Evolutionary conservation across 1,140 invertebrate species (phyloP).

Genomic region (Drepana arcuata): DNA sequence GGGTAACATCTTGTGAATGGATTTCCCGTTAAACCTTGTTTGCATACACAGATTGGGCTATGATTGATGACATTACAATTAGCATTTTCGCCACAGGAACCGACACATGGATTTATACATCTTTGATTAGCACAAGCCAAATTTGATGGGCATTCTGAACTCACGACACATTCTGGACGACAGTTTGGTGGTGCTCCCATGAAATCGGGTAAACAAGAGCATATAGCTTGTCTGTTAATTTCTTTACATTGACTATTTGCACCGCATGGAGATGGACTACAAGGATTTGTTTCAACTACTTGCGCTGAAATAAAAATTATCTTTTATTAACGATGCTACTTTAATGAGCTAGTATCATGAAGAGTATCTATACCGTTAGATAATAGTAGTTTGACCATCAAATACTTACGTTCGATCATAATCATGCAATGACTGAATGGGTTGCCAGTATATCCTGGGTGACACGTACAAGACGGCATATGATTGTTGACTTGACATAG

Average conservation of each 20-base stretch:
- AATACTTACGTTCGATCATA: slow-evolving; percentile 71
- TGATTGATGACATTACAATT: slow-evolving; percentile 86
- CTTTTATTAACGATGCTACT: too few species aligned
- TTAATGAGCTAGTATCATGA: not conserved
- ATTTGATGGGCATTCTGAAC: slow-evolving; percentile 78
- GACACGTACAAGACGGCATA: slow-evolving; percentile 79
- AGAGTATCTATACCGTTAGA: not conserved
- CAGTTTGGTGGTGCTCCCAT: slow-evolving; percentile 81
- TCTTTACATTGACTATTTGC: slow-evolving; percentile 82
- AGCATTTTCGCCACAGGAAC: slow-evolving; percentile 82
- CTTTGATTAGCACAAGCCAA: slow-evolving; percentile 77
- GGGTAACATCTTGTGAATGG: slow-evolving; percentile 79
- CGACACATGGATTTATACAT: slow-evolving; percentile 79
- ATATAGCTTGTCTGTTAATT: slow-evolving; percentile 76
- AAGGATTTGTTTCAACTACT: slow-evolving; percentile 64
- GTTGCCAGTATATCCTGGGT: slow-evolving; percentile 80
- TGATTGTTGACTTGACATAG: slow-evolving; percentile 83
- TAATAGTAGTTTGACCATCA: not conserved
- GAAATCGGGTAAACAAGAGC: slow-evolving; percentile 80
- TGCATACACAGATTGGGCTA: slow-evolving; percentile 80
- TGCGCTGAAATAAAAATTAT: slow-evolving; percentile 40
- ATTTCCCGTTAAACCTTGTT: slow-evolving; percentile 78
- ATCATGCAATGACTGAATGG: slow-evolving; percentile 75
- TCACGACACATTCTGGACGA: slow-evolving; percentile 81
- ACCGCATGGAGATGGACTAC: slow-evolving; percentile 80